These are phyloP conservation scores for Orius insidiosus DNA, from an alignment of 1,140 invertebrate genomes.

Conservation along the genomic window DNA sequence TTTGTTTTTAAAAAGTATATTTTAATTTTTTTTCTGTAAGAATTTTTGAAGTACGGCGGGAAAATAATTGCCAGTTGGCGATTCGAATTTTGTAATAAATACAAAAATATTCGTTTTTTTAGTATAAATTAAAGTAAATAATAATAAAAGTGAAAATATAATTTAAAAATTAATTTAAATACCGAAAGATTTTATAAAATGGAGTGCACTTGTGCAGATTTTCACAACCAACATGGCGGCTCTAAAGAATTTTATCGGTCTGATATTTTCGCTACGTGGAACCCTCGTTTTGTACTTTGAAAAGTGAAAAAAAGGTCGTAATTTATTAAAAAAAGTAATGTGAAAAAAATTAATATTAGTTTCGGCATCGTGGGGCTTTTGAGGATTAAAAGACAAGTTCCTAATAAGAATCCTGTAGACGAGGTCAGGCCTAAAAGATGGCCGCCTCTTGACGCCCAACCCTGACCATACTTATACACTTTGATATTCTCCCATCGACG, in stretches of 20 bases:
- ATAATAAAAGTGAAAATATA: too few species aligned
- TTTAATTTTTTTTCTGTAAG: too few species aligned
- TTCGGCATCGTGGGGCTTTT: background rate
- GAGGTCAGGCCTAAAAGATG: conserved; percentile 10
- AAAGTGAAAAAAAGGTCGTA: too few species aligned
- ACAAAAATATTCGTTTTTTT: too few species aligned
- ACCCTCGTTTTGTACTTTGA: background rate
- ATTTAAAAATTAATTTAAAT: too few species aligned
- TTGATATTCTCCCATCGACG: conserved; percentile 10
- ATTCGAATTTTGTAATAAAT: too few species aligned
- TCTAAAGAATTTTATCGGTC: background rate
- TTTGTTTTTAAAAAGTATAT: too few species aligned
- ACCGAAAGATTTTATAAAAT: too few species aligned
- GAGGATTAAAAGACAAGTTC: background rate
- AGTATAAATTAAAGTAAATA: too few species aligned
- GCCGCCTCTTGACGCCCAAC: conserved; percentile 4
- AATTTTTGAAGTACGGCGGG: too few species aligned
- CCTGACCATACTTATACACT: conserved; percentile 15
- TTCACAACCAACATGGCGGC: background rate
- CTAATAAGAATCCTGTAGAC: conserved; percentile 8
- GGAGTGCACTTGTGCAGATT: background rate
- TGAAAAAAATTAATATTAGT: background rate
- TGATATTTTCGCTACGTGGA: background rate
- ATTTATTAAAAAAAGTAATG: too few species aligned
- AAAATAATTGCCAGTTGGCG: too few species aligned